Evolutionary conservation across 2,888 invertebrate species (phyloP).

Genomic region (Philereme vetulata): DNA sequence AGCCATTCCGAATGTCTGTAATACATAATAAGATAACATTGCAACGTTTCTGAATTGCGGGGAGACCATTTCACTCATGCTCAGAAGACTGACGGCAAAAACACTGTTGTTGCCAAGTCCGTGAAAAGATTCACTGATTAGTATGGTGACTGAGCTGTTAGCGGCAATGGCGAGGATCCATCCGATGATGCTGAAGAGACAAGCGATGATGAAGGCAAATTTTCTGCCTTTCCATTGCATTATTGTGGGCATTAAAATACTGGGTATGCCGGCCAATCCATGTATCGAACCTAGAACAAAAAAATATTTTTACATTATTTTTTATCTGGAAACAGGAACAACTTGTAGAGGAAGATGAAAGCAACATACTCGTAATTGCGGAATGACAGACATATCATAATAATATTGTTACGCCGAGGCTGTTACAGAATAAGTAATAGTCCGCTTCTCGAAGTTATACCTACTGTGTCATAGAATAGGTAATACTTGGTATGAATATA

Average conservation of each 20-base stretch:
- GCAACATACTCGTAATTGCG: no score
- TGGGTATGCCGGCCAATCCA: conserved; percentile 43
- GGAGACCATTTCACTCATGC: conserved; percentile 40
- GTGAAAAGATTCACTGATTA: conserved; percentile 41
- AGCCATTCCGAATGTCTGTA: conserved; percentile 37
- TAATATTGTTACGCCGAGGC: no score
- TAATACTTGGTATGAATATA: no score
- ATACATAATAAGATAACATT: conserved; percentile 30
- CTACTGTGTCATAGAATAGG: no score
- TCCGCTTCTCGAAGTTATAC: no score
- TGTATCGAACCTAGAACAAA: conserved; percentile 41
- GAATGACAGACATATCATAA: no score
- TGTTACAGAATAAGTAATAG: no score
- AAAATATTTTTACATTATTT: neutral
- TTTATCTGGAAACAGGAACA: no score
- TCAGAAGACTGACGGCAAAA: conserved; percentile 33
- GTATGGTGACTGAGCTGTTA: conserved; percentile 20
- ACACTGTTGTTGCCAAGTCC: conserved; percentile 40
- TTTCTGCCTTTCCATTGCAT: conserved; percentile 45
- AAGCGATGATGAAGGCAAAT: conserved; percentile 38
- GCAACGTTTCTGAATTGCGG: conserved; percentile 36
- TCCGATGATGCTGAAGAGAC: conserved; percentile 35
- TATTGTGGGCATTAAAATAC: conserved; percentile 37
- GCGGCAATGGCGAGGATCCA: conserved; percentile 37
- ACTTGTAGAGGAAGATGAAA: no score